Conservation (phyloP, 30 jellyfish, hydroid and myxozoan species). For the Catostylus mosaicus region DNA sequence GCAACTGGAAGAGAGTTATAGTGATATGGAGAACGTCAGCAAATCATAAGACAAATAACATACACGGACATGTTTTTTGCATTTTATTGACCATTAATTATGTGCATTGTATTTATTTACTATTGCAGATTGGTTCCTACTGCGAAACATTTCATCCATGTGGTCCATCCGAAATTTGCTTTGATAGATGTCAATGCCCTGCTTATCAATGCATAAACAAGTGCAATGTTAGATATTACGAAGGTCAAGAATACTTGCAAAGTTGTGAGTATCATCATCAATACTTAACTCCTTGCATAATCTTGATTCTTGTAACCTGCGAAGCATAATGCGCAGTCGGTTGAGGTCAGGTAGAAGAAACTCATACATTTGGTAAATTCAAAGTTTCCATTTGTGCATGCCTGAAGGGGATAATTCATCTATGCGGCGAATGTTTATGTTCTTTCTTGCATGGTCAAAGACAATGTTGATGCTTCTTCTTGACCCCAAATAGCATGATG, state of each 20-base stretch:
- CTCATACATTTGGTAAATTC: not conserved
- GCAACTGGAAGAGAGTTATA: too few species aligned
- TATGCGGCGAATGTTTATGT: too few species aligned
- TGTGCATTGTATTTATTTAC: too few species aligned
- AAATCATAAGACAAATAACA: not conserved
- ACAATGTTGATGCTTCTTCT: too few species aligned
- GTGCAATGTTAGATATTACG: not conserved
- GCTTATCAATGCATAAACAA: constrained; percentile 2
- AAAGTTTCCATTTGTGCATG: not conserved
- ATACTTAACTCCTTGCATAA: not conserved
- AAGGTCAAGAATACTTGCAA: not conserved
- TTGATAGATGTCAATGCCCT: constrained; percentile 30
- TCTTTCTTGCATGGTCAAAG: too few species aligned
- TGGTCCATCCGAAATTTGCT: not conserved
- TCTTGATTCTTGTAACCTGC: not conserved
- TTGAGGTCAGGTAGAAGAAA: not conserved
- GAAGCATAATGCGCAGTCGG: not conserved
- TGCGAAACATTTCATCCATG: constrained; percentile 14
- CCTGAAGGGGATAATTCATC: too few species aligned
- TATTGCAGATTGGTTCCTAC: constrained; percentile 38
- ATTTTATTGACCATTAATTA: not conserved
- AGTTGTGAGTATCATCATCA: not conserved
- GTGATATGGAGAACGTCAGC: not conserved
- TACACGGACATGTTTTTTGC: not conserved
- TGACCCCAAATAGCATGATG: too few species aligned